Percentiles rank a stretch among this genome's conserved stretches.
phyloP scores from a whole-genome alignment of 2,888 invertebrate genomes.

The Stomorhina lunata region DNA sequence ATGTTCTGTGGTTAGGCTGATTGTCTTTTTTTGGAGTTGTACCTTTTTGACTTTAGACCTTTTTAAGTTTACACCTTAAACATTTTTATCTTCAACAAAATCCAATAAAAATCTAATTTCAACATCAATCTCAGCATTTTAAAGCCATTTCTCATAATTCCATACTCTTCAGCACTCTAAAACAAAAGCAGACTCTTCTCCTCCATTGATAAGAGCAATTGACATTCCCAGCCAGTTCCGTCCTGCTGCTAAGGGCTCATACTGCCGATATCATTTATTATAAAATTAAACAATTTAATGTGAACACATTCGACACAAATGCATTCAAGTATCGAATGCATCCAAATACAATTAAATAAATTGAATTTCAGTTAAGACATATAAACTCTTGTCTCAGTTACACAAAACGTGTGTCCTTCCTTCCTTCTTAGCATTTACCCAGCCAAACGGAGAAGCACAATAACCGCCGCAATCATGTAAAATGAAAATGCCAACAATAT shows the following conservation, averaged over 20 bases:
- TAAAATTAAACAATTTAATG: conserved; percentile 24
- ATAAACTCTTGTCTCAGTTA: conserved; percentile 31
- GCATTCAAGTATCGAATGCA: background rate
- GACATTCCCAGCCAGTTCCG: background rate
- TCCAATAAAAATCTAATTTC: too few relatives aligned
- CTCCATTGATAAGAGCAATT: background rate
- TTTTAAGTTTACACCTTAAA: too few relatives aligned
- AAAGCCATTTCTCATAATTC: too few relatives aligned
- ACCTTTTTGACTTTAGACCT: too few relatives aligned
- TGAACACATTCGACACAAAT: background rate
- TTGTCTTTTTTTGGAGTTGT: too few relatives aligned
- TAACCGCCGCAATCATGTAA: too few relatives aligned
- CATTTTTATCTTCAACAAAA: too few relatives aligned
- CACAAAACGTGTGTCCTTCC: conserved; percentile 31
- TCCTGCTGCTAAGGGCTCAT: background rate
- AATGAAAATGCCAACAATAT: conserved; percentile 45
- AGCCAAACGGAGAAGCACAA: too few relatives aligned
- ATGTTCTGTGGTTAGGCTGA: too few relatives aligned
- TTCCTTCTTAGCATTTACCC: too few relatives aligned
- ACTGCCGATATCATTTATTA: background rate
- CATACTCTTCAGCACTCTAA: too few relatives aligned
- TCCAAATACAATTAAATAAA: conserved; percentile 38
- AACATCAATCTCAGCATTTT: too few relatives aligned
- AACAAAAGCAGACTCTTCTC: background rate
- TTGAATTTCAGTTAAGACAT: conserved; percentile 51